Percentiles rank a stretch among this genome's conserved stretches.
These are phyloP conservation scores for Papilio machaon DNA, from an alignment of 1,140 invertebrate species.

Conservation along the genomic window DNA sequence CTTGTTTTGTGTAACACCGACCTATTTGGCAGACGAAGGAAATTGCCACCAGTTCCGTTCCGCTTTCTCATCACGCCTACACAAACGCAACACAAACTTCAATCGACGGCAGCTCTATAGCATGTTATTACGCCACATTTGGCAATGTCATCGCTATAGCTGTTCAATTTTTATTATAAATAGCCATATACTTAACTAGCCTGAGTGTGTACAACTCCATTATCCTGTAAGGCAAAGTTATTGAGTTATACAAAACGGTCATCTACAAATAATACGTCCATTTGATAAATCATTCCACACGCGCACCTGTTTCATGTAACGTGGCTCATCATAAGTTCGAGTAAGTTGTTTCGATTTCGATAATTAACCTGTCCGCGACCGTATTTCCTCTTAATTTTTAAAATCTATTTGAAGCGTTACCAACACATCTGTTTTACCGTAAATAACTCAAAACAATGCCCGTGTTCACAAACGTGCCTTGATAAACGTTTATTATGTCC, in stretches of 20 bases:
- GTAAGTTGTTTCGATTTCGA: constrained; percentile 43
- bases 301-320: constrained; percentile 60
- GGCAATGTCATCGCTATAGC: constrained; percentile 23
- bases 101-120: constrained; percentile 6
- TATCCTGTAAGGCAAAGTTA: background rate
- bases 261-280: constrained; percentile 17
- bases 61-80: constrained; percentile 59
- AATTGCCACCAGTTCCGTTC: constrained; percentile 65
- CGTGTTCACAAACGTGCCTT: constrained; percentile 23
- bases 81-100: constrained; percentile 8
- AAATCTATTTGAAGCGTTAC: constrained; percentile 38
- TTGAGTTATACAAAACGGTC: constrained; percentile 20
- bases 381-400: constrained; percentile 41
- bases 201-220: background rate
- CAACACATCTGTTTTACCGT: constrained; percentile 31
- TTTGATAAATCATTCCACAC: constrained; percentile 49
- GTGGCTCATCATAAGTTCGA: constrained; percentile 48
- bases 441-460: constrained; percentile 19
- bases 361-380: constrained; percentile 48
- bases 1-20: constrained; percentile 56
- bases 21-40: constrained; percentile 59
- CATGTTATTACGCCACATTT: constrained; percentile 32
- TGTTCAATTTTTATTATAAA: constrained; percentile 33
- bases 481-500: constrained; percentile 34
- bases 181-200: background rate